Evolutionary conservation across 2,797 vertebrate genomes (phyloP).

Genomic region (Miichthys miiuy): DNA sequence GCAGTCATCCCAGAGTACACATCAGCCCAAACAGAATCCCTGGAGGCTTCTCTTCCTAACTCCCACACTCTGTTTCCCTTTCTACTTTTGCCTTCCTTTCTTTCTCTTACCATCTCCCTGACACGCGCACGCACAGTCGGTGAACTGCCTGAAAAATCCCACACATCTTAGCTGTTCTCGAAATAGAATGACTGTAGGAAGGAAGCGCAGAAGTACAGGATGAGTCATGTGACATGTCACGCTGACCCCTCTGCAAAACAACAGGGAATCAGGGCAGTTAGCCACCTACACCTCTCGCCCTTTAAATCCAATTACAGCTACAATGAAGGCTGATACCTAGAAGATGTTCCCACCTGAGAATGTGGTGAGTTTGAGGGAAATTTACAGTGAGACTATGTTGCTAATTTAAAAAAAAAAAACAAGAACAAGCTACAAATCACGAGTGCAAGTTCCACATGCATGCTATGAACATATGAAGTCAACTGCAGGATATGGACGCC

Average conservation of each 20-base stretch:
- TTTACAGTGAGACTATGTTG: not conserved
- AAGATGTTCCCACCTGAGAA: conserved; percentile 1
- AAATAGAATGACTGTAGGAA: conserved; percentile 60
- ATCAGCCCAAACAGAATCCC: conserved; percentile 55
- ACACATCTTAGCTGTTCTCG: conserved; percentile 45
- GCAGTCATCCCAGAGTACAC: conserved; percentile 57
- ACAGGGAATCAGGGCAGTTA: conserved; percentile 20
- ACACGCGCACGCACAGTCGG: not conserved
- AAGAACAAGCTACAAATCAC: not conserved
- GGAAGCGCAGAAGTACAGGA: conserved; percentile 27
- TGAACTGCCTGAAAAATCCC: conserved; percentile 50
- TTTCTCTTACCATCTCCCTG: conserved; percentile 28
- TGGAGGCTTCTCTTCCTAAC: conserved; percentile 37
- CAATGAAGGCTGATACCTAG: conserved; percentile 6
- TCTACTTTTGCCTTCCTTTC: conserved; percentile 18
- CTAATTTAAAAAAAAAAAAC: not conserved
- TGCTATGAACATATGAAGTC: not conserved
- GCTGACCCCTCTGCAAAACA: conserved; percentile 42
- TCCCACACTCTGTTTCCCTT: conserved; percentile 41
- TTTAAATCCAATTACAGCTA: conserved; percentile 46
- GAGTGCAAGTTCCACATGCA: not conserved
- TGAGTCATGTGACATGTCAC: conserved; percentile 46
- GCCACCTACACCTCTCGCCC: conserved; percentile 35
- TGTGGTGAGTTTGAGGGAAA: not conserved
- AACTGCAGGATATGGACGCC: not conserved